These are phyloP conservation scores for Puma concolor DNA, from an alignment of 2,113 vertebrate species.

Conservation along the genomic window DNA sequence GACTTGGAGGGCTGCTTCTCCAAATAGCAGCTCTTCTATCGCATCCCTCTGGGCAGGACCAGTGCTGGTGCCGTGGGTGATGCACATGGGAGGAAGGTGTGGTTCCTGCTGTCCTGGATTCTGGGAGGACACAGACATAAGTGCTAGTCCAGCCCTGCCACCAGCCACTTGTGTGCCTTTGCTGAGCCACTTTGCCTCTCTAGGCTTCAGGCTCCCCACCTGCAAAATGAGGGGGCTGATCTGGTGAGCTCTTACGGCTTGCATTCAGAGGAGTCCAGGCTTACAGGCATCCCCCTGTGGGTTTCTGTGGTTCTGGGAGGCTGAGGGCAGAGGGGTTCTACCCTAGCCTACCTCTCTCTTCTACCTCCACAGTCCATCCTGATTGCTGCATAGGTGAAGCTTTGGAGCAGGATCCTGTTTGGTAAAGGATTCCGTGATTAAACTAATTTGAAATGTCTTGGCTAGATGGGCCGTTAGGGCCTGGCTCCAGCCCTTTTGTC, in stretches of 20 bases:
- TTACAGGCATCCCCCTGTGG: not conserved
- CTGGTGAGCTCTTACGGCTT: not conserved
- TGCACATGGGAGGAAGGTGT: not conserved
- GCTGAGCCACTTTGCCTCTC: not conserved
- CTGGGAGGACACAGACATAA: too few relatives aligned
- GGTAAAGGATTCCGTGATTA: not conserved
- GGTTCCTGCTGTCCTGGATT: not conserved
- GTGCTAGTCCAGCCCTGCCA: not conserved
- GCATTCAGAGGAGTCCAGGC: not conserved
- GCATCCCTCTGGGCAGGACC: not conserved
- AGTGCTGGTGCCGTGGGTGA: not conserved
- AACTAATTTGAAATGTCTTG: not conserved
- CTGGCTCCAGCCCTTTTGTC: not conserved
- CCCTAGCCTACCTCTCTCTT: not conserved
- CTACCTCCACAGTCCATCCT: accelerated
- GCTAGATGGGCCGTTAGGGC: not conserved
- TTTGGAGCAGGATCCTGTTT: not conserved
- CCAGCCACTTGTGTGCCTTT: not conserved
- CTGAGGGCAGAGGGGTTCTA: not conserved
- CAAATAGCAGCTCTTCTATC: not conserved
- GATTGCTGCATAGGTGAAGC: not conserved
- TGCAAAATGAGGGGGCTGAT: not conserved
- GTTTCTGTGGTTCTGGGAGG: not conserved
- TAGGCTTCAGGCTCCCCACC: not conserved
- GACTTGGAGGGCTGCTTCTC: not conserved